phyloP scores from a whole-genome alignment of 2,113 vertebrate species.

The Myodes glareolus region DNA sequence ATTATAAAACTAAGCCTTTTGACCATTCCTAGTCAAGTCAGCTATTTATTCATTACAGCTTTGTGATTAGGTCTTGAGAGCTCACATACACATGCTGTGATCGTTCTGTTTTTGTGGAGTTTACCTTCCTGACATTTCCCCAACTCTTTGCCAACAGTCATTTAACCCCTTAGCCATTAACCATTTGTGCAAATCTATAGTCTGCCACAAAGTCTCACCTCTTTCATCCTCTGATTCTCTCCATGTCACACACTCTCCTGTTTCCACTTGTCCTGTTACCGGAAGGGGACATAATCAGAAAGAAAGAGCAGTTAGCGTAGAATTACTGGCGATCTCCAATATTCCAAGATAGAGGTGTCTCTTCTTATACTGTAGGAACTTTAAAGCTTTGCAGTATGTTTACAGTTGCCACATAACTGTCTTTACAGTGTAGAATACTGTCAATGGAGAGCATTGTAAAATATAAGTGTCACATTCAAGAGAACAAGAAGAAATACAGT shows the following conservation, averaged over 20 bases:
- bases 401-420: neutral
- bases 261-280: neutral
- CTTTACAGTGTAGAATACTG: neutral
- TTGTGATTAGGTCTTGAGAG: neutral
- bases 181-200: neutral
- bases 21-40: neutral
- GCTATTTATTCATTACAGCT: neutral
- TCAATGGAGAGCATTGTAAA: neutral
- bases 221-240: neutral
- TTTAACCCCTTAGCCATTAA: neutral
- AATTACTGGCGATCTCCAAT: neutral
- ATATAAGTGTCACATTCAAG: neutral
- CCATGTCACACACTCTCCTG: neutral
- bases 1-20: neutral
- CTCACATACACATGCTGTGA: neutral
- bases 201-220: neutral
- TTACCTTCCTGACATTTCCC: neutral
- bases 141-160: neutral
- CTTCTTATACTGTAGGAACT: neutral
- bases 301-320: neutral
- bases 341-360: neutral
- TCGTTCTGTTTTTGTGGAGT: neutral
- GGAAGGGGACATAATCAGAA: neutral
- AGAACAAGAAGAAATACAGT: neutral
- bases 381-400: neutral